phyloP scores from a whole-genome alignment of 1,140 invertebrate genomes.

The Lepidurus couesii region DNA sequence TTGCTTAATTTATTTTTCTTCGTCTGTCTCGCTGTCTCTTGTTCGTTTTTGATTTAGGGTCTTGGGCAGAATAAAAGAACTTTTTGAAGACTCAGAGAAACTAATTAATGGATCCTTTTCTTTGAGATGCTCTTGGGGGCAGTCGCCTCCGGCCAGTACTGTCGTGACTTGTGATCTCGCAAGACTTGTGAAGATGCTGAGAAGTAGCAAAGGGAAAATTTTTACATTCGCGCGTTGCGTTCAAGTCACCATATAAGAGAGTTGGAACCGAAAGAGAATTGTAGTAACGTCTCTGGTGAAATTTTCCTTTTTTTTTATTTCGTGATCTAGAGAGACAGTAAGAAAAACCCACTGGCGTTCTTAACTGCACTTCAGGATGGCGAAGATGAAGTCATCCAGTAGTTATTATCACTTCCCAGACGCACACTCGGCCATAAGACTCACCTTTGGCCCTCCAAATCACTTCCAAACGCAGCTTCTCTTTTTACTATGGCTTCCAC shows the following conservation, averaged over 20 bases:
- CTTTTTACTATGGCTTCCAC: neutral
- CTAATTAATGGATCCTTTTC: slow-evolving; percentile 19
- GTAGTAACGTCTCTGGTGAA: neutral
- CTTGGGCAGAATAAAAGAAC: neutral
- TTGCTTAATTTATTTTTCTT: too few relatives aligned
- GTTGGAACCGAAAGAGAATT: neutral
- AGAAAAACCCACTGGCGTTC: neutral
- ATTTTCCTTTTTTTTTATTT: neutral
- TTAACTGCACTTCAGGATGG: slow-evolving; percentile 8
- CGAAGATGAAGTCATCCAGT: slow-evolving; percentile 9
- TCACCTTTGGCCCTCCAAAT: slow-evolving; percentile 10
- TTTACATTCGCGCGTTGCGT: neutral
- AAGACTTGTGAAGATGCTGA: slow-evolving; percentile 4
- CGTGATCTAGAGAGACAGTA: neutral
- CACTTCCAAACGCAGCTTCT: neutral
- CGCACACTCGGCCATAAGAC: slow-evolving; percentile 15
- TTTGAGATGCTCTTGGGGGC: neutral
- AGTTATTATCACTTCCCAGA: slow-evolving; percentile 19
- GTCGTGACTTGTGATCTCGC: slow-evolving; percentile 17
- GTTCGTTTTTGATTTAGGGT: neutral
- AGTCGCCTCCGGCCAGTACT: neutral
- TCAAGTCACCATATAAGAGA: neutral
- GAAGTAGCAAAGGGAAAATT: neutral
- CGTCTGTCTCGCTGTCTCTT: too few relatives aligned
- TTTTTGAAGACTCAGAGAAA: neutral